A percentile compares a stretch with the other conserved stretches of the same genome.
phyloP scores from a whole-genome alignment of 92 coral and sea anemone genomes.

The Palythoa grandiflora region DNA sequence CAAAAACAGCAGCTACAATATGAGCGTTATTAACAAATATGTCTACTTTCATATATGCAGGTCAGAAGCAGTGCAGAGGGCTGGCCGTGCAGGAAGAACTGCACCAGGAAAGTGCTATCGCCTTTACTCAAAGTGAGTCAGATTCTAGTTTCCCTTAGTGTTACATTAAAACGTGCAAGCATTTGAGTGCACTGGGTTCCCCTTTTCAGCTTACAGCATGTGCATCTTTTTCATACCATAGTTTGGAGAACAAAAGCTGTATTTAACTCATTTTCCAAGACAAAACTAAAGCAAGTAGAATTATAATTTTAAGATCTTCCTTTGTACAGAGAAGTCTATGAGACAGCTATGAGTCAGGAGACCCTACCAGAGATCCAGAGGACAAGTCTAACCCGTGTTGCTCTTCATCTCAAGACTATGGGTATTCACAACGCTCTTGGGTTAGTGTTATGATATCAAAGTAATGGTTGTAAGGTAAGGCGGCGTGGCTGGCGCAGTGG shows the following conservation, averaged over 20 bases:
- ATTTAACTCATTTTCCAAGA: too few species aligned
- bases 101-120: slow-evolving; percentile 90
- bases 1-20: neutral
- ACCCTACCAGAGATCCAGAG: slow-evolving; percentile 94
- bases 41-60: slow-evolving; percentile 38
- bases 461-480: too few species aligned
- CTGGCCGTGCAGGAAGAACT: slow-evolving; percentile 97
- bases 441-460: neutral
- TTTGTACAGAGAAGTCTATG: slow-evolving; percentile 79
- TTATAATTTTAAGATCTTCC: neutral
- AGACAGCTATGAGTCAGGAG: slow-evolving; percentile 77
- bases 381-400: slow-evolving; percentile 86
- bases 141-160: neutral
- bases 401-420: slow-evolving; percentile 89
- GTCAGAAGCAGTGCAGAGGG: slow-evolving; percentile 93
- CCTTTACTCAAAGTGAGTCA: slow-evolving; percentile 75
- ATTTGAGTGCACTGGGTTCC: neutral
- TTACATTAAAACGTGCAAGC: neutral
- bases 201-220: neutral
- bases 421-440: slow-evolving; percentile 87
- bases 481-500: too few species aligned
- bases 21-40: neutral
- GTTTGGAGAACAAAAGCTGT: neutral
- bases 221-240: neutral
- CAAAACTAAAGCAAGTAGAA: neutral